Base-by-base conservation (phyloP, 2,113 vertebrate genomes). In the Ornithorhynchus anatinus region DNA sequence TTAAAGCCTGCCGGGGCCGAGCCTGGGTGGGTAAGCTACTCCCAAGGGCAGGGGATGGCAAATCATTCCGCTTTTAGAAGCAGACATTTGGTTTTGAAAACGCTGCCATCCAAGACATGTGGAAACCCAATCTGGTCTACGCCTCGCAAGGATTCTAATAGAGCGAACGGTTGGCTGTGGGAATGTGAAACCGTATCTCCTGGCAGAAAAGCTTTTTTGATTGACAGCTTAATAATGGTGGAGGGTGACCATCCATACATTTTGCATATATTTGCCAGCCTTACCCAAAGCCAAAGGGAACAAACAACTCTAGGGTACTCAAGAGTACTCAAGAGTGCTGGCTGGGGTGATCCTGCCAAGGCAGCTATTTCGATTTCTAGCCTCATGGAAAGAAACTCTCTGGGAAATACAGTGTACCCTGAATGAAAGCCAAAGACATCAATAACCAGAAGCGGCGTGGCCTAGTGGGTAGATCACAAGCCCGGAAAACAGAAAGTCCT, bases 311-410 rank as follows among this genome's bases (percentile, higher is more conserved):
- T n/a, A n/a, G n/a, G n/a, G n/a, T 72, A 75, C 42, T 72, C 42
- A 62, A 67, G 73, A 81, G 81, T 69, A 80, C 72, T 84, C 54
- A 52, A 77, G 84, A 80, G 77, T 70, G 62, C 23, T 75, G 77
- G 79, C 61, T 40, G 5, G 40, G 17, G 16, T 27, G 29, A 53
- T 38, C 11, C 35, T 72, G 76, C 79, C 67, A 82, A 63, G 63
- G 33, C 7, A 53, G 48, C 61, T 44, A 64, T 72, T 77, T 80
- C 42, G 67, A 32, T 42, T 67, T 77, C 73, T 80, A 72, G 48
- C 57, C 47, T 23, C 66, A 80, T 69, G 75, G 82, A 75, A 51
- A 80, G 59, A 77, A 59, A 39, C 43, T 65, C 54, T 69, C 54
- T 69, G 35, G 37, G 47, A 69, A 42, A 75, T 29, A 29, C 23